phyloP scores from a whole-genome alignment of 2,797 vertebrate species.

The Serranus cabrilla region DNA sequence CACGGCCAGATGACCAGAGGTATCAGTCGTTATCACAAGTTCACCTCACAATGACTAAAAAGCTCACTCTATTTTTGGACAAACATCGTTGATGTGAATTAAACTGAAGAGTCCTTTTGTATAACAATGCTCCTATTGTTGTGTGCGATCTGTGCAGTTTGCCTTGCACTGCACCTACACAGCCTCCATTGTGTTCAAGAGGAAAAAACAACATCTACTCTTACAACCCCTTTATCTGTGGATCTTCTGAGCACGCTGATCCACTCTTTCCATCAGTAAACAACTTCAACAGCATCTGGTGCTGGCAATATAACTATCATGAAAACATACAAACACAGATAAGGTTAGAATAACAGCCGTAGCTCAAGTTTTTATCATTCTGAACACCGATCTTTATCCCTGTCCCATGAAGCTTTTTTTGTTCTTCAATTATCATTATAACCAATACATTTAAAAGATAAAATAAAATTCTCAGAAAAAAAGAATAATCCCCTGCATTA shows the following conservation, averaged over 20 bases:
- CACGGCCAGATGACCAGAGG: conserved; percentile 58
- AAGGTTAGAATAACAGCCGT: neutral
- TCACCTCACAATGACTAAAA: conserved; percentile 42
- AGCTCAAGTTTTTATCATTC: neutral
- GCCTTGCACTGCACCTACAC: neutral
- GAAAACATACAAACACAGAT: neutral
- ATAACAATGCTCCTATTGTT: neutral
- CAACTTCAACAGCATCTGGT: conserved; percentile 5
- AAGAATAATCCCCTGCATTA: too few relatives aligned
- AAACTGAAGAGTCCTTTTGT: neutral
- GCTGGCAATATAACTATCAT: too few relatives aligned
- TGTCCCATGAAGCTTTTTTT: too few relatives aligned
- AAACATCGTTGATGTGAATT: conserved; percentile 27
- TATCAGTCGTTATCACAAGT: conserved; percentile 47
- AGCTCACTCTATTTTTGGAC: conserved; percentile 20
- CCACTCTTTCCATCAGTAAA: conserved; percentile 34
- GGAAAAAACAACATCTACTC: neutral
- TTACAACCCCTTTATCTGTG: conserved; percentile 20
- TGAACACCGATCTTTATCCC: too few relatives aligned
- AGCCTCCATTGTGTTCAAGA: neutral
- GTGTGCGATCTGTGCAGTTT: conserved; percentile 8
- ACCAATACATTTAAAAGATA: too few relatives aligned
- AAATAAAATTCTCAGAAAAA: too few relatives aligned
- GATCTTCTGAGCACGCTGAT: conserved; percentile 3
- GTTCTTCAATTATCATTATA: too few relatives aligned